phyloP scores from a whole-genome alignment of 2,797 vertebrate genomes.

The Enteromius fasciolatus region DNA sequence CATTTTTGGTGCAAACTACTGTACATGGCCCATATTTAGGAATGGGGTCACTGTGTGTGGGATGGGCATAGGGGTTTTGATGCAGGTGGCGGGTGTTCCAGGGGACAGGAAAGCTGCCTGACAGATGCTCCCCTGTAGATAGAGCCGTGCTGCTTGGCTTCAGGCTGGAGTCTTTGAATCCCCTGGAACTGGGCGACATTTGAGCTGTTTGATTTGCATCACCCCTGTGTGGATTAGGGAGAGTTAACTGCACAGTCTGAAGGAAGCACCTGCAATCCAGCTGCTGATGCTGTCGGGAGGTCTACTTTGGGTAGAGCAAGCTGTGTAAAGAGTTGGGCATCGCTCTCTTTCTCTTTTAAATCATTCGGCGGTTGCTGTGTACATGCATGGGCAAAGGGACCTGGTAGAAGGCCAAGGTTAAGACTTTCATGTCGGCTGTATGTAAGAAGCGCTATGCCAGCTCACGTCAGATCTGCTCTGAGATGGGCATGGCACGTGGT shows the following conservation, averaged over 20 bases:
- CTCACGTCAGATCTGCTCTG: constrained; percentile 61
- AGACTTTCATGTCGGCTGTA: constrained; percentile 70
- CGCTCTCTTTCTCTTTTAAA: neutral
- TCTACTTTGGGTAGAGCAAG: neutral
- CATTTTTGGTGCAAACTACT: neutral
- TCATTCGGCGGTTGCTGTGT: constrained; percentile 10
- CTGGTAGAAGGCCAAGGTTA: constrained; percentile 67
- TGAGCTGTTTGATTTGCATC: constrained; percentile 58
- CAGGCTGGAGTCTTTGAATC: constrained; percentile 58
- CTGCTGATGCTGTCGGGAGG: constrained; percentile 6
- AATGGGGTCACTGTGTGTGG: constrained; percentile 29
- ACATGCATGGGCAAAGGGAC: constrained; percentile 60
- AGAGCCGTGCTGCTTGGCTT: constrained; percentile 57
- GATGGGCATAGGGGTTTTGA: constrained; percentile 14
- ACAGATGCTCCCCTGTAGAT: constrained; percentile 63
- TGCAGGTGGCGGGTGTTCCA: constrained; percentile 34
- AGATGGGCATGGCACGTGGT: constrained; percentile 47
- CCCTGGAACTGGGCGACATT: constrained; percentile 64
- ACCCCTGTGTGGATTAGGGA: constrained; percentile 63
- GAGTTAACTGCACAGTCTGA: constrained; percentile 56
- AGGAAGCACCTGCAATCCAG: constrained; percentile 41
- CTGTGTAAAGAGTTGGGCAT: neutral
- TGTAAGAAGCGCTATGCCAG: constrained; percentile 66
- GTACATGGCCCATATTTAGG: constrained; percentile 4
- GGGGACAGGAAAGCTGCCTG: constrained; percentile 39